Base-by-base conservation (phyloP, 2,113 vertebrate genomes). In the Symphodus melops region DNA sequence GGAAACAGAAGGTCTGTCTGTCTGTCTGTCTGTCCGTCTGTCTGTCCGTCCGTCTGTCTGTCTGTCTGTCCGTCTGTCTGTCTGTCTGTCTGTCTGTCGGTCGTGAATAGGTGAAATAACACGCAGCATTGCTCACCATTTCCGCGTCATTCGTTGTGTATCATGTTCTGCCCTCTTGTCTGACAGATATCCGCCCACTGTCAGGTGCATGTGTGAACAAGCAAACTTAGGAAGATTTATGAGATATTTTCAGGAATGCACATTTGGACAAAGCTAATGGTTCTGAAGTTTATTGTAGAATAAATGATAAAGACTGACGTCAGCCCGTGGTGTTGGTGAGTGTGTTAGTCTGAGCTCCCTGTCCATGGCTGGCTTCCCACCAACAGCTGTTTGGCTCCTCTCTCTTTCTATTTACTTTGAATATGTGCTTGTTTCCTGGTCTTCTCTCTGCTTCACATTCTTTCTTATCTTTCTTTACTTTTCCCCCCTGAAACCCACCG, bases 361-460 rank as follows among this genome's bases (percentile, higher is more conserved):
- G 4, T 33, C 28, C 28, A 33, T 33, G 28, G 28, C 28, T 33
- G 28, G 28, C 28, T 25, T n/a, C 44, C 51, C 14, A 6, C 2
- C 55, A 9, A 55, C 62, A 72, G 28, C 53, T 59, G 53, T 37
- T 17, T 19, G 19, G 48, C 59, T 44, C 25, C 21, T 8, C 9
- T 60, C 21, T 17, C 9, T 37, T 9, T n/a, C 59, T 60, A 33
- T 19, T 39, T 20, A 28, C 11, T 54, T 13, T 36, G 9, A 48
- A 20, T 51, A 19, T 9, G 41, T n/a, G 54, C 20, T 41, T 19
- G 21, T 72, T 60, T 72, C 46, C 37, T 28, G 1, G n/a, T 68
- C 56, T 33, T 10, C 5, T 25, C 72, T 28, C 57, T 21, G 5
- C 44, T 59, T n/a, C 54, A 46, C 25, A 54, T 60, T 77, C 25